phyloP scores from a whole-genome alignment of 2,797 vertebrate species.

The Micrastur ruficollis region DNA sequence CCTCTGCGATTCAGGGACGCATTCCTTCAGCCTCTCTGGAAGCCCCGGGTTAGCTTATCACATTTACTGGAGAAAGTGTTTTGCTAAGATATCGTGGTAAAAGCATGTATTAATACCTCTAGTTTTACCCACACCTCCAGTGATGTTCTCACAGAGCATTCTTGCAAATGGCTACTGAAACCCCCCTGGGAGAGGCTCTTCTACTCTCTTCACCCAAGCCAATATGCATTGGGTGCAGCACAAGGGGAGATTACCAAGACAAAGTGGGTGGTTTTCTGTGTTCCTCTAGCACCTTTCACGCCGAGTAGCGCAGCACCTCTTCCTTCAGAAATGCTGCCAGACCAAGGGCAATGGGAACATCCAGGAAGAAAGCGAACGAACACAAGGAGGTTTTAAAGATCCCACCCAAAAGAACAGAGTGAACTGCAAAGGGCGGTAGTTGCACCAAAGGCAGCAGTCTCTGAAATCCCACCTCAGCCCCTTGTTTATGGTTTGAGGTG shows the following conservation, averaged over 20 bases:
- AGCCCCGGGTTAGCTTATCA: not conserved
- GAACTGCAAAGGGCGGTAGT: not conserved
- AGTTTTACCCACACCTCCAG: not conserved
- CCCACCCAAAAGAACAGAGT: not conserved
- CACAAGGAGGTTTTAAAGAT: not conserved
- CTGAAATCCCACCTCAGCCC: not conserved
- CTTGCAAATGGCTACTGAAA: not conserved
- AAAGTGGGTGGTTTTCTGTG: not conserved
- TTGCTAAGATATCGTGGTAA: not conserved
- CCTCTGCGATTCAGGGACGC: not conserved
- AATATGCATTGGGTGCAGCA: accelerated
- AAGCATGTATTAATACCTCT: not conserved
- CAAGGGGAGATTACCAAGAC: not conserved
- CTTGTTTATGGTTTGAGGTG: not conserved
- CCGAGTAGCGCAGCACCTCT: not conserved
- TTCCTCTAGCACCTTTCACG: not conserved
- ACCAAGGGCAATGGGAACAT: not conserved
- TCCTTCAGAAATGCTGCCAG: not conserved
- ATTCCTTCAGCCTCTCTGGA: not conserved
- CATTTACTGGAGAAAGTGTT: not conserved
- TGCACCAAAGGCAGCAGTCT: not conserved
- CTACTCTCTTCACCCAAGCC: not conserved
- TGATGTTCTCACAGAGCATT: not conserved
- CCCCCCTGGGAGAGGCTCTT: not conserved
- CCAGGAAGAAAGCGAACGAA: not conserved